These are phyloP conservation scores for Cladopsammia gracilis DNA, from an alignment of 64 coral and sea anemone genomes.

Conservation along the genomic window DNA sequence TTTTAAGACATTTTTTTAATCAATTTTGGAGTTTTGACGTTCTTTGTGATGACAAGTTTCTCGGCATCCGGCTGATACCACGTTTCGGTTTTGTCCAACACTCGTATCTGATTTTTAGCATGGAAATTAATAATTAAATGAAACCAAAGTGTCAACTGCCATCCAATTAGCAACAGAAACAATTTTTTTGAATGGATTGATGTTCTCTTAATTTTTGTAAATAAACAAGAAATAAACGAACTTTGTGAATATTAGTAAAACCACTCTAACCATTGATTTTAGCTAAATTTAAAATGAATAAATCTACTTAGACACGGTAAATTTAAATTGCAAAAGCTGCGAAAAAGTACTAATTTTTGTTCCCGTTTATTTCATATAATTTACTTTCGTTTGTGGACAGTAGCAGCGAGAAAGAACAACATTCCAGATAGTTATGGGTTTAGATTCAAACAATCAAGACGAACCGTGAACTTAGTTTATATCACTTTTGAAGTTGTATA, in stretches of 20 bases:
- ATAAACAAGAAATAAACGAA: not conserved
- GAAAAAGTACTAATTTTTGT: no score
- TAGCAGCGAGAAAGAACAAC: no score
- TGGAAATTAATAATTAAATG: slow-evolving; percentile 20
- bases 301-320: no score
- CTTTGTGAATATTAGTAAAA: not conserved
- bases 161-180: not conserved
- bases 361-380: no score
- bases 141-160: not conserved
- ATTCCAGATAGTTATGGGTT: no score
- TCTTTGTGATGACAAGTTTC: no score
- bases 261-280: not conserved
- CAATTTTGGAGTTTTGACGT: no score
- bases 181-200: no score
- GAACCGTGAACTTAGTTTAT: not conserved
- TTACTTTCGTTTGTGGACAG: no score
- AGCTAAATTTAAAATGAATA: not conserved
- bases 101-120: not conserved
- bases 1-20: no score
- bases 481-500: no score
- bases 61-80: not conserved
- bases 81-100: not conserved
- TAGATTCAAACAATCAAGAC: not conserved
- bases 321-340: no score
- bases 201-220: not conserved